Evolutionary conservation across 2,888 invertebrate species (phyloP), one percentile per base, ranked within the genome.

Genomic region (Thumatha senex): DNA sequence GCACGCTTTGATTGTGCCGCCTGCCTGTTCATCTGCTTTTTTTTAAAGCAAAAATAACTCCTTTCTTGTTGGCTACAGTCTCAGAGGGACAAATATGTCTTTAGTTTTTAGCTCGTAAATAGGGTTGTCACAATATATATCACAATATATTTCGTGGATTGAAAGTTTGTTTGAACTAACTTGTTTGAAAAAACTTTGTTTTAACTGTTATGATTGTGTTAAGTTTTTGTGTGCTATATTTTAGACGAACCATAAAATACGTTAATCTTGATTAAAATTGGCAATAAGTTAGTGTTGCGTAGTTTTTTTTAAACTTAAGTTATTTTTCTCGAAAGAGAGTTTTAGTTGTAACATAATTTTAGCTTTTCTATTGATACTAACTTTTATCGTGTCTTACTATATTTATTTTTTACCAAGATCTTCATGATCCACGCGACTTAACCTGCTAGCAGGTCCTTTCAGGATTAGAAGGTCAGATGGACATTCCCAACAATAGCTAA

Each of bases 1-100:
- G 52, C 13, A 48, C 33, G 52, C 79, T 79, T 79, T 80, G 78
- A 69, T 55, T 38, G 72, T 70, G 75, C 78, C 61, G 62, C 60
- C 64, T 67, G 68, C 56, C 56, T 61, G 66, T 62, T 70, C 69
- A 70, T 74, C 70, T 63, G 35, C 40, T 51, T 58, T 78, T 78
- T 78, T 78, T 78, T 70, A 52, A n/a, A 54, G 57, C 63, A 56
- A 70, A 76, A 78, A 79, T 74, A 76, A 71, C 74, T 77, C 67
- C 67, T 78, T 78, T 76, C 74, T 79, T 65, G 65, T 60, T 51
- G 49, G 55, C 48, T 51, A 53, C 45, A 53, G 65, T 59, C 54
- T 61, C 58, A 43, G 56, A 62, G 60, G 57, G 64, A 70, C 73
- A 72, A 63, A 70, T 65, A 70, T 67, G 69, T 58, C 65, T 49